Conservation (phyloP, 2,113 vertebrate genomes). For the Ptyas mucosa region DNA sequence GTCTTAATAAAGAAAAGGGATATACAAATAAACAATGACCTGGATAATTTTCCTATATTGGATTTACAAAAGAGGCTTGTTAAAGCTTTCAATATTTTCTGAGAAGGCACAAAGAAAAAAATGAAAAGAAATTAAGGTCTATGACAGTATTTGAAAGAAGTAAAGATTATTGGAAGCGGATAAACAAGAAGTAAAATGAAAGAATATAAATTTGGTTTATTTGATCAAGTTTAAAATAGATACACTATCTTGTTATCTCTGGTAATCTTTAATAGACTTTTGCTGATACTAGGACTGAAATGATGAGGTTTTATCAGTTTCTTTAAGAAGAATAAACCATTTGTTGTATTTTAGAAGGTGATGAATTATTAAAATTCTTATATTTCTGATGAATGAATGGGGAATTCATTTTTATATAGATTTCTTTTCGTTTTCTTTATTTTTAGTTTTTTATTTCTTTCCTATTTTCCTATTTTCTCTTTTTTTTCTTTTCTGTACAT, state of each 20-base stretch:
- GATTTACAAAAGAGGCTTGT: too few relatives aligned
- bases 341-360: neutral
- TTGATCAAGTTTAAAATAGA: neutral
- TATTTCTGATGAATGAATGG: neutral
- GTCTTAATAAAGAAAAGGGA: too few relatives aligned
- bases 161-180: too few relatives aligned
- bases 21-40: too few relatives aligned
- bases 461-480: neutral
- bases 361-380: neutral
- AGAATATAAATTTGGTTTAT: neutral
- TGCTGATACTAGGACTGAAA: neutral
- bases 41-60: too few relatives aligned
- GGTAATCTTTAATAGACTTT: neutral
- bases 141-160: too few relatives aligned
- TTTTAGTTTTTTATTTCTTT: neutral
- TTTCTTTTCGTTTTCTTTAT: neutral
- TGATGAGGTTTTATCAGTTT: neutral
- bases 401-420: neutral
- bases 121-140: too few relatives aligned
- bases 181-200: neutral
- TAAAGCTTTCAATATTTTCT: too few relatives aligned
- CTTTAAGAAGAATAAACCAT: neutral
- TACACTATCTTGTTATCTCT: neutral
- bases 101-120: too few relatives aligned
- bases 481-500: neutral